Evolutionary conservation across 2,797 vertebrate species (phyloP).

Genomic region (Melanotaenia maccullochi): DNA sequence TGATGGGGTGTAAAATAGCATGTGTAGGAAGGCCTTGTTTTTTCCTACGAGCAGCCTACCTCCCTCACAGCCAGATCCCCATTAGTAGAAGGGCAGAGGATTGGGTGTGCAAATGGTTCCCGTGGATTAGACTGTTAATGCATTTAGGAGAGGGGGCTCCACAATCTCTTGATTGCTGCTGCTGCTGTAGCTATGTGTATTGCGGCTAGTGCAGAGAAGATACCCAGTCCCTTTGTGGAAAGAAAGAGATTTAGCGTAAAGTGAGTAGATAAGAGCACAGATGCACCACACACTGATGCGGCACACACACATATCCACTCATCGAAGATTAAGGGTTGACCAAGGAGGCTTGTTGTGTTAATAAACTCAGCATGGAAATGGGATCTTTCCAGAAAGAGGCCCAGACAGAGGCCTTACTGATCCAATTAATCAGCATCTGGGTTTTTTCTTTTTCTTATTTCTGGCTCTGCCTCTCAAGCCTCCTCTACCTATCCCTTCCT

Average conservation of each 20-base stretch:
- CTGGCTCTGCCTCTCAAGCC: constrained; percentile 17
- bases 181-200: constrained; percentile 39
- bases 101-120: constrained; percentile 78
- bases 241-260: constrained; percentile 73
- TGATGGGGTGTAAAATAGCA: constrained; percentile 82
- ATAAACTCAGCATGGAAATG: constrained; percentile 79
- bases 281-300: constrained; percentile 33
- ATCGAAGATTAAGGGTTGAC: constrained; percentile 56
- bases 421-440: constrained; percentile 80
- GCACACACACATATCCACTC: constrained; percentile 39
- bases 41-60: constrained; percentile 47
- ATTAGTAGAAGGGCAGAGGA: constrained; percentile 75
- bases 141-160: constrained; percentile 76
- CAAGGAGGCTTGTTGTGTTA: constrained; percentile 54
- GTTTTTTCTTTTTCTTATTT: constrained; percentile 3
- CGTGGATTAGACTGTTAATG: constrained; percentile 80
- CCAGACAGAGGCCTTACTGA: constrained; percentile 69
- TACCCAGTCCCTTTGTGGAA: constrained; percentile 75
- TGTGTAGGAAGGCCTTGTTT: constrained; percentile 69
- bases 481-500: constrained; percentile 17
- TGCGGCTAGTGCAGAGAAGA: constrained; percentile 59
- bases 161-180: constrained; percentile 69
- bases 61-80: constrained; percentile 74
- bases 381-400: constrained; percentile 72
- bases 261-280: constrained; percentile 73